phyloP scores from a whole-genome alignment of 2,888 invertebrate species.

The Ischnus inquisitorius region DNA sequence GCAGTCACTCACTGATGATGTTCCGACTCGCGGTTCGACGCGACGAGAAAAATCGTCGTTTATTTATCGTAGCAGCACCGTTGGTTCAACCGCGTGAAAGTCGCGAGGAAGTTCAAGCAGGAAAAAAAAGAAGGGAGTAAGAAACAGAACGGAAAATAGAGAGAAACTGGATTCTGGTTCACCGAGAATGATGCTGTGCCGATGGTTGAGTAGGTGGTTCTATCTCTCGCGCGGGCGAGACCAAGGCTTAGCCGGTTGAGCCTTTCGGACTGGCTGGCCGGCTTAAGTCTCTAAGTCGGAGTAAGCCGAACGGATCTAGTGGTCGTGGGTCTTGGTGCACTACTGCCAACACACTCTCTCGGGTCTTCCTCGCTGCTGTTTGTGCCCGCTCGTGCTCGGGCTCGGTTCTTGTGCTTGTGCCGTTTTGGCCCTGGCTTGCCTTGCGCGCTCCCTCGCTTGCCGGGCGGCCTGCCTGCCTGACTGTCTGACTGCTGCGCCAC shows the following conservation, averaged over 20 bases:
- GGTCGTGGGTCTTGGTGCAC: conserved; percentile 82
- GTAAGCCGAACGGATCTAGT: conserved; percentile 84
- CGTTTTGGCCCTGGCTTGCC: conserved; percentile 87
- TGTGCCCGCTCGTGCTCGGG: conserved; percentile 88
- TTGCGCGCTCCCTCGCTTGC: conserved; percentile 80
- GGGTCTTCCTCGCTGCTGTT: conserved; percentile 44
- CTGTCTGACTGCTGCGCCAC: conserved; percentile 82
- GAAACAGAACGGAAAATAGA: conserved; percentile 6
- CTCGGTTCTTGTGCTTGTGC: conserved; percentile 90
- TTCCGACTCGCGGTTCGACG: background rate
- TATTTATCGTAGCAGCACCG: background rate
- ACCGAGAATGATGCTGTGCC: conserved; percentile 21
- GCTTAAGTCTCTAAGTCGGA: conserved; percentile 84
- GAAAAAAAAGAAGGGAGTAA: conserved; percentile 1
- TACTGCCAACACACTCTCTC: conserved; percentile 56
- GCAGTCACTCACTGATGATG: conserved; percentile 17
- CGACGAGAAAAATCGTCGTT: background rate
- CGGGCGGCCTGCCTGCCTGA: conserved; percentile 85
- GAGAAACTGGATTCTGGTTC: conserved; percentile 46
- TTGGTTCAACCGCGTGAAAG: background rate
- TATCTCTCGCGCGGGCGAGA: conserved; percentile 28
- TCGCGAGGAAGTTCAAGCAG: background rate
- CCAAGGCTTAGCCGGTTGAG: conserved; percentile 83
- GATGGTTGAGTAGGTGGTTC: conserved; percentile 48
- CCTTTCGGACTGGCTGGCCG: conserved; percentile 84